A percentile compares a stretch with the other conserved stretches of the same genome.
Conservation (phyloP, 2,888 invertebrate genomes). For the Willowsia nigromaculata region DNA sequence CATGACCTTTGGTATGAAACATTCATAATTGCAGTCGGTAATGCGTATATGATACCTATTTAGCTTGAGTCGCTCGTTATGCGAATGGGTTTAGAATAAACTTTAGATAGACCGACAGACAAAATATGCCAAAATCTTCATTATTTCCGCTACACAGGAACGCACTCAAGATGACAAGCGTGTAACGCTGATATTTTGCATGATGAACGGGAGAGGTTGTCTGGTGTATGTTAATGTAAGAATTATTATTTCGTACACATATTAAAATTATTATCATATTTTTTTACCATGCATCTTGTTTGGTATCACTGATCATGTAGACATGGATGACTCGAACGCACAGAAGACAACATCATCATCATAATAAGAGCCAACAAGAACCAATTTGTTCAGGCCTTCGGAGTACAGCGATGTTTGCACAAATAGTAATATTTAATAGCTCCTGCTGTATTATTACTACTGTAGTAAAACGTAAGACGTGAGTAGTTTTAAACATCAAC, state of each 20-base stretch:
- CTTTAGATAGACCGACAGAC: too few species aligned
- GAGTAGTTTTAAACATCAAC: neutral
- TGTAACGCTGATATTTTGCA: neutral
- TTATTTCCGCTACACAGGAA: too few species aligned
- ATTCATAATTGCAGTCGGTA: too few species aligned
- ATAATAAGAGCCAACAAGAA: neutral
- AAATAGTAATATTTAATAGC: neutral
- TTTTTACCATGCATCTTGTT: slow-evolving; percentile 33
- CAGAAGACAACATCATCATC: neutral
- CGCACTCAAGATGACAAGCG: neutral
- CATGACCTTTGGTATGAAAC: too few species aligned
- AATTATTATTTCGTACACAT: neutral
- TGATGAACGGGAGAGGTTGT: neutral
- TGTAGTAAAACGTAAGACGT: too few species aligned
- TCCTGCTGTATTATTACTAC: too few species aligned
- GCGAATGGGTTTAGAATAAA: too few species aligned
- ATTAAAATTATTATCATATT: neutral
- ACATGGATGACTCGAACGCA: neutral
- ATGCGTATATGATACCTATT: too few species aligned
- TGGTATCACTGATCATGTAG: neutral
- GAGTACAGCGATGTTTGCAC: neutral
- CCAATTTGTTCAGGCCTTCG: slow-evolving; percentile 8
- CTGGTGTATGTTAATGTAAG: slow-evolving; percentile 5
- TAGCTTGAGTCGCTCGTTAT: too few species aligned
- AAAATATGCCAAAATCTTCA: too few species aligned